A percentile compares a stretch with the other conserved stretches of the same genome.
These are phyloP conservation scores for Lanius collurio DNA, from an alignment of 2,113 vertebrate genomes.

Conservation along the genomic window DNA sequence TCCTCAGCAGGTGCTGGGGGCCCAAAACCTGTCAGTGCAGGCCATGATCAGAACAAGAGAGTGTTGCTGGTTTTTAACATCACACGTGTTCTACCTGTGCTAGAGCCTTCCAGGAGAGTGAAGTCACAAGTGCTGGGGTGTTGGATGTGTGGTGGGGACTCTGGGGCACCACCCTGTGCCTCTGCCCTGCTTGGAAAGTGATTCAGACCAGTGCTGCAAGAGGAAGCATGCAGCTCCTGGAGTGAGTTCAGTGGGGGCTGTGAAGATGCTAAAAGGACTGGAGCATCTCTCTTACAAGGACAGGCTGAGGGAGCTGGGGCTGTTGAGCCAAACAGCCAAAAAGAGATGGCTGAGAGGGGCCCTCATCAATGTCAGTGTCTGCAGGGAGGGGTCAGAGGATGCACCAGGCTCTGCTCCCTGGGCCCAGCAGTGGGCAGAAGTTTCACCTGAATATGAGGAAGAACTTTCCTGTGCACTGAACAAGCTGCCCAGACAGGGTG, in stretches of 20 bases:
- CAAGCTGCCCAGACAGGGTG: neutral
- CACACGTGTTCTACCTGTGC: accelerated
- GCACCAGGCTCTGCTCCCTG: no score
- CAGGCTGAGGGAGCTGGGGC: neutral
- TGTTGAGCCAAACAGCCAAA: no score
- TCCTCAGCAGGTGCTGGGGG: neutral
- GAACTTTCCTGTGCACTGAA: neutral
- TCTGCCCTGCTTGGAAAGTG: neutral
- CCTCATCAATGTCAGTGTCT: no score
- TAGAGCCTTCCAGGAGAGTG: neutral
- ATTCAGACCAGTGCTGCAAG: neutral
- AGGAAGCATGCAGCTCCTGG: neutral
- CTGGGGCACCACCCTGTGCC: neutral
- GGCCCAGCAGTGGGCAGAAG: no score
- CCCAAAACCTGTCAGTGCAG: neutral
- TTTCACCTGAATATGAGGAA: no score
- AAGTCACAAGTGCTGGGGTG: accelerated
- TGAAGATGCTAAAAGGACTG: neutral
- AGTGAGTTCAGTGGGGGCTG: neutral
- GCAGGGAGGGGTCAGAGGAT: no score
- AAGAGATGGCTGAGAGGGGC: no score
- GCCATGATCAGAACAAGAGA: neutral
- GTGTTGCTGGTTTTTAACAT: neutral
- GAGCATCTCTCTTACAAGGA: neutral
- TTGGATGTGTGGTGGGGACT: neutral